phyloP scores from a whole-genome alignment of 2,888 invertebrate species.

The Troides oblongomaculatus region DNA sequence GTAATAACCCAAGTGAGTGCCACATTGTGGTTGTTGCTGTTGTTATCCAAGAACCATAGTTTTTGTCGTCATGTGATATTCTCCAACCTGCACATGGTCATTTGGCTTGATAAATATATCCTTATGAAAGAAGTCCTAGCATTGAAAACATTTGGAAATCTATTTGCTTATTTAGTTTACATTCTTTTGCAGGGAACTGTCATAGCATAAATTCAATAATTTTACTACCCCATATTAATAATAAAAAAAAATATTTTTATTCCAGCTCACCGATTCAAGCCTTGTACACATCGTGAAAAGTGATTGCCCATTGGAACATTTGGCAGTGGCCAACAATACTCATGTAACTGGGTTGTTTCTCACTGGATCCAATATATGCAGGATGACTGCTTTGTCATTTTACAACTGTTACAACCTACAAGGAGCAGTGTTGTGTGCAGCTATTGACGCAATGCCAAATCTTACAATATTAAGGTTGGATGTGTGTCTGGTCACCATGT shows the following conservation, averaged over 20 bases:
- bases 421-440: constrained; percentile 60
- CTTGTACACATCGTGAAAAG: constrained; percentile 63
- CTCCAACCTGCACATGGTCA: no score
- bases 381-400: constrained; percentile 56
- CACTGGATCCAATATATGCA: constrained; percentile 51
- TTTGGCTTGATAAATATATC: no score
- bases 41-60: no score
- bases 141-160: no score
- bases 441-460: constrained; percentile 52
- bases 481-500: constrained; percentile 59
- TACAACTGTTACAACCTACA: constrained; percentile 71
- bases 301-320: constrained; percentile 57
- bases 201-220: no score
- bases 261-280: constrained; percentile 68
- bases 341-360: constrained; percentile 70
- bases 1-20: no score
- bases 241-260: constrained; percentile 21
- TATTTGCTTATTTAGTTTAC: no score
- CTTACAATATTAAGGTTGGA: constrained; percentile 61
- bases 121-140: no score
- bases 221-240: no score
- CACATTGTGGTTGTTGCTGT: no score
- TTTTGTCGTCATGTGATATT: no score
- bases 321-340: constrained; percentile 63
- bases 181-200: no score